Base-by-base conservation (phyloP, 2,888 invertebrate species). In the Lobophora halterata region DNA sequence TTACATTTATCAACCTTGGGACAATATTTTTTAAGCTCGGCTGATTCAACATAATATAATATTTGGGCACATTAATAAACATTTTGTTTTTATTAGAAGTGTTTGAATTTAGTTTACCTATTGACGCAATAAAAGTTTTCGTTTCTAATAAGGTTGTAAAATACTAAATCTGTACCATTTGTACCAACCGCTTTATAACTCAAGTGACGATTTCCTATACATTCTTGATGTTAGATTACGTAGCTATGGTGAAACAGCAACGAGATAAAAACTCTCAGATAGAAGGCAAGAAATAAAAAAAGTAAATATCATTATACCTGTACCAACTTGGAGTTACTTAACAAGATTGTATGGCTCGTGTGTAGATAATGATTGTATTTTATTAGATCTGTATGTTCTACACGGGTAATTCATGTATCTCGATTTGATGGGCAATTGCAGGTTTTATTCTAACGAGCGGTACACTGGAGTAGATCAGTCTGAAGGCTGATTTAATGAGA, bases 181-280 rank as follows among this genome's bases (percentile, higher is more conserved):
- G n/a, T n/a, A n/a, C n/a, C n/a, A 80, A 76, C 74, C 63, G 71
- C 66, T 74, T n/a, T 76, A 80, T 82, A 79, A 77, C 75, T 74
- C 72, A 65, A 61, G 68, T 71, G 76, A 75, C 70, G 71, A 78
- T 82, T 81, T 70, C 78, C 53, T 58, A 55, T 71, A 57, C 75
- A 74, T 78, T 80, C 66, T 64, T 75, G 80, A 79, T 82, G 72
- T 55, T 38, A 80, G 79, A 80, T 81, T 76, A 76, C 29, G 43
- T 34, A 12, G 28, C 13, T 30, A 42, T 13, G 37, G 20, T 16
- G 13, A 2, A 25, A 68, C 65, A 77, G 66, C 67, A 65, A 48
- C 59, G 42, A 58, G 58, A 63, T 62, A 58, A 63, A 39, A 57
- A 48, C 50, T 43, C 35, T 55, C 55, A 41, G 45, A 71, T 81